Conservation (phyloP, 2,113 vertebrate genomes). For the Suncus etruscus region DNA sequence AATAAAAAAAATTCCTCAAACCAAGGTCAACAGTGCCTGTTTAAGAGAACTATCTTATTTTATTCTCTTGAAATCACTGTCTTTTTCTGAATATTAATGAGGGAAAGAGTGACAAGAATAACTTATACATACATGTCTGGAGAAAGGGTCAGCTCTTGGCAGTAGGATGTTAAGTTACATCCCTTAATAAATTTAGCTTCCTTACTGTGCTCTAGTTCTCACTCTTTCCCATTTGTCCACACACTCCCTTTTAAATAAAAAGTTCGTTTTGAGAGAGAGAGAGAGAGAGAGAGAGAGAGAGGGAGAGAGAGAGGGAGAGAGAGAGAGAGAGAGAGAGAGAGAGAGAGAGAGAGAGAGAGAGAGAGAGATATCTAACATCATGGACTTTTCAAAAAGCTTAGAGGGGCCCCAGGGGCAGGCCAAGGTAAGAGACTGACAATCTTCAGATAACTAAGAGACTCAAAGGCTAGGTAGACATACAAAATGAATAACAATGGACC, state of each 20-base stretch:
- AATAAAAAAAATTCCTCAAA: conserved; percentile 91
- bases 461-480: conserved; percentile 99
- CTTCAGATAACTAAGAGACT: conserved; percentile 99
- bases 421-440: conserved; percentile 96
- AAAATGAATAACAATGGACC: conserved; percentile 99
- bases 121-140: conserved; percentile 94
- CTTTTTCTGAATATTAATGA: conserved; percentile 94
- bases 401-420: conserved; percentile 93
- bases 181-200: conserved; percentile 96
- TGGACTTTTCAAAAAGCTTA: conserved; percentile 90
- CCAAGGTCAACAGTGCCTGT: conserved; percentile 94
- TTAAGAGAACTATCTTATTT: conserved; percentile 94
- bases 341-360: too few species aligned
- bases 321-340: too few species aligned
- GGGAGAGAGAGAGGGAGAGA: too few species aligned
- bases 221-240: conserved; percentile 83
- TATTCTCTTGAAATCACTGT: conserved; percentile 90
- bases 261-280: conserved; percentile 78
- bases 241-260: conserved; percentile 87
- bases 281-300: too few species aligned
- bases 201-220: conserved; percentile 86
- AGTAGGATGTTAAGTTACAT: conserved; percentile 94
- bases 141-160: conserved; percentile 94
- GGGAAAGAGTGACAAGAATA: conserved; percentile 93
- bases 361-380: conserved; percentile 84